Conservation (phyloP, 2,113 vertebrate genomes). For the Haplochromis vanheusdeni region DNA sequence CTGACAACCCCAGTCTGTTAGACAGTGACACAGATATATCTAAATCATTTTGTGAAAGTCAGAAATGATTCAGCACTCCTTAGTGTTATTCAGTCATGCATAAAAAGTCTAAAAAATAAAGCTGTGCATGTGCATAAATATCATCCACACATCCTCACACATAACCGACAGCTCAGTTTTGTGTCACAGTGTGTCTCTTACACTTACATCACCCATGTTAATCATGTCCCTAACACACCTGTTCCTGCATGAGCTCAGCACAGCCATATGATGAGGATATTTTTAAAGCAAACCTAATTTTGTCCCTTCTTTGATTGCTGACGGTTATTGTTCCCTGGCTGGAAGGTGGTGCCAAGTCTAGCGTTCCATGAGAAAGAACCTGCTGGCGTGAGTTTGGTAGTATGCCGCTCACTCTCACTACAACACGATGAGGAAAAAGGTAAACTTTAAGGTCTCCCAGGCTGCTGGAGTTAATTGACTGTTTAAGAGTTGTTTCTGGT, state of each 20-base stretch:
- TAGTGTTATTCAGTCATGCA: not conserved
- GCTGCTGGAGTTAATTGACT: not conserved
- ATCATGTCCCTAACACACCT: constrained; percentile 46
- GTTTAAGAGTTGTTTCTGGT: not conserved
- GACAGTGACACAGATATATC: not conserved
- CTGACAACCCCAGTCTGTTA: constrained; percentile 55
- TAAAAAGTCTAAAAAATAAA: not conserved
- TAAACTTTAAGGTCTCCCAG: not conserved
- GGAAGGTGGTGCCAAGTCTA: constrained; percentile 42
- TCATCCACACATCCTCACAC: not conserved
- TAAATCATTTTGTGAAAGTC: not conserved
- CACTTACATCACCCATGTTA: constrained; percentile 51
- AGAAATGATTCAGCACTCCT: not conserved
- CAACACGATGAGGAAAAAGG: not conserved
- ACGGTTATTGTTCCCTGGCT: constrained; percentile 21
- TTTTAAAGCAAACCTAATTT: constrained; percentile 58
- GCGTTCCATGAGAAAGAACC: constrained; percentile 36
- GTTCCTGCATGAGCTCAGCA: constrained; percentile 56
- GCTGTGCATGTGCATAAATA: not conserved
- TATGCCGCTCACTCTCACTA: not conserved
- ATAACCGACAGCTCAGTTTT: not conserved
- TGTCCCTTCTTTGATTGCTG: constrained; percentile 54
- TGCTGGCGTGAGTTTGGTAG: not conserved
- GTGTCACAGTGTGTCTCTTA: constrained; percentile 19
- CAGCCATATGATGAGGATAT: constrained; percentile 51